These are phyloP conservation scores for Motacilla tschutschensis DNA, from an alignment of 2,113 vertebrate genomes.

Conservation along the genomic window DNA sequence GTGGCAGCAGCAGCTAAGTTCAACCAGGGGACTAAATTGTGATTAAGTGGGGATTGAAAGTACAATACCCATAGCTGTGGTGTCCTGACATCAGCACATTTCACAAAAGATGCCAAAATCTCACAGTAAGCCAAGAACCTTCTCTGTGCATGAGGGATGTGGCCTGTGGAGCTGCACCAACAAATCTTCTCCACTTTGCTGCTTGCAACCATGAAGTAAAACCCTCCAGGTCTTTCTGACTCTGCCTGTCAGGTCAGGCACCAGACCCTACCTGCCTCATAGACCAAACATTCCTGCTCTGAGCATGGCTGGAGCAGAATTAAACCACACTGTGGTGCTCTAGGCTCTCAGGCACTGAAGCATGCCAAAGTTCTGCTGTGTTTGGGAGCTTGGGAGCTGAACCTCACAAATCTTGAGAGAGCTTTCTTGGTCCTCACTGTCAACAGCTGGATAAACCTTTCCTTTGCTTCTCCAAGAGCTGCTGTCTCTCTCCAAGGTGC, in stretches of 20 bases:
- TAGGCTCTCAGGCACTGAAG: background rate
- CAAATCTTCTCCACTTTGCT: background rate
- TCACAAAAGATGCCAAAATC: background rate
- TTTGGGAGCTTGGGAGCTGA: background rate
- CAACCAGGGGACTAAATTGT: background rate
- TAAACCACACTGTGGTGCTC: background rate
- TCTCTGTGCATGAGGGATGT: background rate
- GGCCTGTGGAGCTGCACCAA: background rate
- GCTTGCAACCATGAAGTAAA: background rate
- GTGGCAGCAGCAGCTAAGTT: background rate
- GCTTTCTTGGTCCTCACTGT: rapidly evolving
- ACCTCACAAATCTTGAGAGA: background rate
- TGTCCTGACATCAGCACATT: background rate
- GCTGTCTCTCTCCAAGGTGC: background rate
- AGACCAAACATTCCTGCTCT: background rate
- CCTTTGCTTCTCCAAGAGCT: background rate
- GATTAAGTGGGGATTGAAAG: background rate
- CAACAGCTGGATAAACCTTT: background rate
- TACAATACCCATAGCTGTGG: background rate
- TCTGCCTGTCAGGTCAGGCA: background rate
- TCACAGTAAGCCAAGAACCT: background rate
- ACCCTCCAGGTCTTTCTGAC: background rate
- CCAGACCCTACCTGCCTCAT: background rate
- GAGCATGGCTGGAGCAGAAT: background rate
- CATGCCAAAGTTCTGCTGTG: background rate